Evolutionary conservation across 2,888 invertebrate species (phyloP).

Genomic region (Siphlonurus alternatus): DNA sequence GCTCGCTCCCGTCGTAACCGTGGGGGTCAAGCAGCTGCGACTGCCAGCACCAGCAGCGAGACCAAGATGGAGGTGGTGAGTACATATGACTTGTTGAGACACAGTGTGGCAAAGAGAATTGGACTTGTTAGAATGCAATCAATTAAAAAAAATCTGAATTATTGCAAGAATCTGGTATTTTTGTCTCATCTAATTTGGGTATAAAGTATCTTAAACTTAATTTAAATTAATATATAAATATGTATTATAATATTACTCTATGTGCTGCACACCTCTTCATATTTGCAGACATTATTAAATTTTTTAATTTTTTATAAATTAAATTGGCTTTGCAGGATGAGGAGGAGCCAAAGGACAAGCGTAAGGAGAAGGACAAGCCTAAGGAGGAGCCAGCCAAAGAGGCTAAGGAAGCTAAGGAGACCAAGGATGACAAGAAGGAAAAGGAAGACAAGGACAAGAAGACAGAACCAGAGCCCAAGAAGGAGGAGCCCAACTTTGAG

Average conservation of each 20-base stretch:
- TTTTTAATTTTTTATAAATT: neutral
- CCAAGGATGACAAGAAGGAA: slow-evolving; percentile 28
- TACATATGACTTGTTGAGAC: slow-evolving; percentile 9
- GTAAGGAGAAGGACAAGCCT: slow-evolving; percentile 30
- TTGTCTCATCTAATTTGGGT: no score
- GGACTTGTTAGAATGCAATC: no score
- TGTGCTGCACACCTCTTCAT: no score
- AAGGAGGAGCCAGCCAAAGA: slow-evolving; percentile 26
- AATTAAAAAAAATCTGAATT: no score
- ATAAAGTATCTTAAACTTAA: neutral
- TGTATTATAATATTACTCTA: neutral
- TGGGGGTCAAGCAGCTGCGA: slow-evolving; percentile 26
- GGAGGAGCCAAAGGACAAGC: slow-evolving; percentile 39
- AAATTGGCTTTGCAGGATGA: slow-evolving; percentile 15
- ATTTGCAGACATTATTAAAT: no score
- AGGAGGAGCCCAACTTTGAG: slow-evolving; percentile 79
- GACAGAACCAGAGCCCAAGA: slow-evolving; percentile 32
- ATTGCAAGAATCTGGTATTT: no score
- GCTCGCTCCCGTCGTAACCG: slow-evolving; percentile 66
- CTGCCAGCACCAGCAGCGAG: slow-evolving; percentile 29
- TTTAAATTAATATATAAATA: neutral
- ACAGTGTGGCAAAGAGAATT: neutral
- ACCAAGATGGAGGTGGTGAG: slow-evolving; percentile 73
- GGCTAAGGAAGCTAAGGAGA: slow-evolving; percentile 29
- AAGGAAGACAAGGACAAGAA: slow-evolving; percentile 29